Percentiles rank a stretch among this genome's conserved stretches.
Evolutionary conservation across 2,113 vertebrate genomes (phyloP).

Genomic region (Aptenodytes forsteri): DNA sequence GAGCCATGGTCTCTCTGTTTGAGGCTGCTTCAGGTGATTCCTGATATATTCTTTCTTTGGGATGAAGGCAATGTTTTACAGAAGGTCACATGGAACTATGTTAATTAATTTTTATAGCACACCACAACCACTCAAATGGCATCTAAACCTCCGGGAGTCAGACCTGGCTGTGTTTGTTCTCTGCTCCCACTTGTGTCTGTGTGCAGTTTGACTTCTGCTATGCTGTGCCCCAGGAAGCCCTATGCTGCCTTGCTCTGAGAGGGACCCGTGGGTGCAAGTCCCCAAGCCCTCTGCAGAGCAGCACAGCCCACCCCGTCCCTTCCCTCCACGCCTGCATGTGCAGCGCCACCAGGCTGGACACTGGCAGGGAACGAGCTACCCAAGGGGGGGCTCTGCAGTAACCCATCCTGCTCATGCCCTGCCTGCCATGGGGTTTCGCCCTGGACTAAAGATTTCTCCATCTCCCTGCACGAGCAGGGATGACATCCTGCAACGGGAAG

Average conservation of each 20-base stretch:
- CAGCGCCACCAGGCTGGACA: neutral
- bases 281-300: neutral
- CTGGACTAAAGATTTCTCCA: neutral
- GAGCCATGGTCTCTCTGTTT: neutral
- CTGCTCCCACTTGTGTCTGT: neutral
- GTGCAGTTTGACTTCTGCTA: fast-evolving
- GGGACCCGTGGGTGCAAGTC: neutral
- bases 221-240: neutral
- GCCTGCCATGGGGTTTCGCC: neutral
- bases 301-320: neutral
- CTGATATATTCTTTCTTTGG: neutral
- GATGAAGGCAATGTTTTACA: neutral
- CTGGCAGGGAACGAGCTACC: neutral
- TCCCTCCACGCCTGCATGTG: neutral
- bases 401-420: neutral
- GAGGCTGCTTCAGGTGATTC: neutral
- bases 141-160: neutral
- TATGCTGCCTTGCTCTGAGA: neutral
- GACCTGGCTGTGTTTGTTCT: neutral
- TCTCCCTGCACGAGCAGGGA: neutral
- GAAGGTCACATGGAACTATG: neutral
- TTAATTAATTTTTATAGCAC: neutral
- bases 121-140: neutral
- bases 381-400: neutral
- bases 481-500: neutral